These are phyloP conservation scores for Falco punctatus DNA, from an alignment of 2,113 vertebrate species.

Conservation along the genomic window DNA sequence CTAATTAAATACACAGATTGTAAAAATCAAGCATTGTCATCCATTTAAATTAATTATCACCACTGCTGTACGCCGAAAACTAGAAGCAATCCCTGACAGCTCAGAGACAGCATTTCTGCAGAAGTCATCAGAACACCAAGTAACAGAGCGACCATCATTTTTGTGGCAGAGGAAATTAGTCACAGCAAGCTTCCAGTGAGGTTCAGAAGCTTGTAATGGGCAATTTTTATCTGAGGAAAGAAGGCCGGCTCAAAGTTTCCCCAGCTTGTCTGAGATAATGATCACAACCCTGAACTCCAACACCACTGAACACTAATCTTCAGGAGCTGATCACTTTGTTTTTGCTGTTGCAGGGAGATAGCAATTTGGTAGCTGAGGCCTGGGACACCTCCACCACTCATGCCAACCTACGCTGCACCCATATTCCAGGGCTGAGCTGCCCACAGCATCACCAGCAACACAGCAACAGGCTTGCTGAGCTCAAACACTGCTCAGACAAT, in stretches of 20 bases:
- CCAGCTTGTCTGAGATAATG: background rate
- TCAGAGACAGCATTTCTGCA: conserved; percentile 2
- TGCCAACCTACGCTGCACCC: accelerated
- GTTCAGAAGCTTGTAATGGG: background rate
- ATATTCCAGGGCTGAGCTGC: background rate
- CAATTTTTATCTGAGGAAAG: conserved; percentile 7
- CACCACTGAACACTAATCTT: background rate
- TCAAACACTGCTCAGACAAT: background rate
- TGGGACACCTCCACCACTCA: background rate
- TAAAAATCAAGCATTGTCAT: background rate
- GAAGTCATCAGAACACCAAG: background rate
- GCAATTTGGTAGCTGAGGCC: background rate
- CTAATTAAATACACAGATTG: background rate
- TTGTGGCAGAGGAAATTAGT: conserved; percentile 37
- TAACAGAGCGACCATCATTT: background rate
- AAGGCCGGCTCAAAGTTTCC: conserved; percentile 5
- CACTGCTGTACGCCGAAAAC: background rate
- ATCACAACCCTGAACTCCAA: background rate
- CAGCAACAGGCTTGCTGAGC: background rate
- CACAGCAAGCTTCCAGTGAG: background rate
- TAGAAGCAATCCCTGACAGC: background rate
- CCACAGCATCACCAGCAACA: accelerated
- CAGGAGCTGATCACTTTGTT: accelerated
- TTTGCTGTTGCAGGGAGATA: background rate
- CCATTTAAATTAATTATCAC: background rate